Evolutionary conservation across 1,140 invertebrate species (phyloP).

Genomic region (Drosophila biarmipes): DNA sequence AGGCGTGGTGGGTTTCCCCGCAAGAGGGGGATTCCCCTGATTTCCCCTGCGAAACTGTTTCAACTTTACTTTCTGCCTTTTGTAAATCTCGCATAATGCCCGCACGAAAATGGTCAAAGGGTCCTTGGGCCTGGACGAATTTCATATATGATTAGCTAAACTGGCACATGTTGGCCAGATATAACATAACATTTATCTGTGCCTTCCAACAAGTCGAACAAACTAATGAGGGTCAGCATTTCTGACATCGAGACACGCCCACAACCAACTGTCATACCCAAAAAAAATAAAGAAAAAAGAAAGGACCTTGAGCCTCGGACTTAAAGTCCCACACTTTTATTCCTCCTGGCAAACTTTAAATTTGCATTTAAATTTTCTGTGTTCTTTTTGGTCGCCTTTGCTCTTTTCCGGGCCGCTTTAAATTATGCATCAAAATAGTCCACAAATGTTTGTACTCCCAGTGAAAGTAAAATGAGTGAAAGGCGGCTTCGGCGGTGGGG

Average conservation of each 20-base stretch:
- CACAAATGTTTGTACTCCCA: slow-evolving; percentile 31
- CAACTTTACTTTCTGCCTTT: slow-evolving; percentile 23
- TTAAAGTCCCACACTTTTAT: slow-evolving; percentile 33
- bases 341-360: slow-evolving; percentile 44
- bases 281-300: not conserved
- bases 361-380: slow-evolving; percentile 59
- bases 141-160: slow-evolving; percentile 69
- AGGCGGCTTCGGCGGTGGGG: not conserved
- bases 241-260: slow-evolving; percentile 52
- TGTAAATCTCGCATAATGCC: slow-evolving; percentile 64
- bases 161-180: slow-evolving; percentile 56
- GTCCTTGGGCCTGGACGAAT: slow-evolving; percentile 32
- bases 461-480: slow-evolving; percentile 65
- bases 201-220: slow-evolving; percentile 27
- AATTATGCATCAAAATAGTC: slow-evolving; percentile 70
- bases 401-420: slow-evolving; percentile 39
- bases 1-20: slow-evolving; percentile 33
- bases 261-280: not conserved
- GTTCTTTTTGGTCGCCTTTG: slow-evolving; percentile 2
- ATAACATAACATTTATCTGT: slow-evolving; percentile 67
- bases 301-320: slow-evolving; percentile 20
- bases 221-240: slow-evolving; percentile 69
- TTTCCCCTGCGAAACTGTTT: slow-evolving; percentile 10
- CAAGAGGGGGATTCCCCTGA: slow-evolving; percentile 1
- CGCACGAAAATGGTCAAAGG: slow-evolving; percentile 54